Evolutionary conservation across 2,113 vertebrate species (phyloP), one percentile per base, ranked within the genome.

Genomic region (Setophaga petechia): DNA sequence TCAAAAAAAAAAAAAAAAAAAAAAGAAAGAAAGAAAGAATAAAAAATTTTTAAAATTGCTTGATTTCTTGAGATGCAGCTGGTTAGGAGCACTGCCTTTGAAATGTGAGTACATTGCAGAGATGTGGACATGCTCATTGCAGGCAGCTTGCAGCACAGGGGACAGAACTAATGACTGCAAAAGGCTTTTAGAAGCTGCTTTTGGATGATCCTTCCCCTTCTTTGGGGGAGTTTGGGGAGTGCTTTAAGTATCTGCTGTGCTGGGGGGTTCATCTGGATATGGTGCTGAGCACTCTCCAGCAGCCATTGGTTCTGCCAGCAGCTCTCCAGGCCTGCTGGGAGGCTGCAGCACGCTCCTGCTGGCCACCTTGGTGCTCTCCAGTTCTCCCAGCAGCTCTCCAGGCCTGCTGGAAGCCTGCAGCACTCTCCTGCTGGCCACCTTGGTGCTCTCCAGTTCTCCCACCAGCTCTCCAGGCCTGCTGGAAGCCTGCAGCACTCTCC

Each of bases 1-100:
- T 96, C 52, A 46, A 30, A 90, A 94, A 90, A 87, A 77, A 73
- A 68, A 49, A 55, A 37, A 77, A 51, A n/a, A n/a, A n/a, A 49
- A 28, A 89, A 12, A 35, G 44, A n/a, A 91, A 43, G 5, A 23
- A 23, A 37, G 5, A 62, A 61, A 47, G 31, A 49, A 58, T 30
- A 90, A 84, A 73, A 83, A 62, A 35, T 51, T 16, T 0, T 0
- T 59, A 73, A 95, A 97, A 94, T 95, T 93, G 87, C 91, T 84
- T 8, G 9, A 93, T 94, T 94, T 94, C 96, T 95, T 96, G 94
- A 89, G 97, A 97, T 96, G 97, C 99, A 99, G 98, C 98, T 98
- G 98, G 98, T 97, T 94, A 76, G 69, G 75, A 97, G 96, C 95
- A 97, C 95, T 1, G 92, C 96, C 98, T 99, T 99, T 99, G 98